Evolutionary conservation across 2,797 vertebrate genomes (phyloP), one percentile per base, ranked within the genome.

Genomic region (Nannoperca australis): DNA sequence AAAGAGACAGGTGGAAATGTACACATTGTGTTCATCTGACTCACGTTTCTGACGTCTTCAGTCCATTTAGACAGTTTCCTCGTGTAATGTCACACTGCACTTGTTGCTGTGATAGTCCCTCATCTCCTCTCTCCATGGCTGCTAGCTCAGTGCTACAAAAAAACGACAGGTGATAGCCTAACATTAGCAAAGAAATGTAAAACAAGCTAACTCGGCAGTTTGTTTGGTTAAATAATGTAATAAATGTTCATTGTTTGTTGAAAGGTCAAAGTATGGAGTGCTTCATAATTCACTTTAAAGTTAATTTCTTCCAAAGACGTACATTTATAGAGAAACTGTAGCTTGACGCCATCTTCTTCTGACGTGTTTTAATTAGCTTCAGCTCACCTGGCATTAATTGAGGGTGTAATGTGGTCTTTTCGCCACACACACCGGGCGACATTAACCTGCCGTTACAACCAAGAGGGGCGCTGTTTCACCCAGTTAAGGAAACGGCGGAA

Each of bases 401-500:
- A 45, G 59, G 5, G 5, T 78, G 62, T 53, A 69, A 11, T 76
- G 51, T 24, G 55, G 2, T 6, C 8, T 34, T 62, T 17, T 14
- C 2, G 3, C 51, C 75, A 32, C 70, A 50, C 24, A 30, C 13
- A 7, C 11, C 12, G 42, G 24, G 17, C 13, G 15, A 5, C 40
- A 0, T 69, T 62, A 2, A 50, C 12, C 8, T 8, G 2, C 2
- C 4, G 0, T 53, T 53, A 34, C 1, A 53, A 6, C 2, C 1
- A 2, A 22, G 12, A 13, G 69, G 54, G 84, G 73, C 78, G 67
- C 73, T 83, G 78, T 76, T 79, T 76, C 40, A 9, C 38, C 17
- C 7, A 15, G 9, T 32, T 8, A 44, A 24, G 38, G 12, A 47
- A 22, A 42, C 45, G 9, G n/a, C 34, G 34, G 34, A 50, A 8